These are phyloP conservation scores for Linnaemya vulpina DNA, from an alignment of 2,888 invertebrate genomes.

Conservation along the genomic window DNA sequence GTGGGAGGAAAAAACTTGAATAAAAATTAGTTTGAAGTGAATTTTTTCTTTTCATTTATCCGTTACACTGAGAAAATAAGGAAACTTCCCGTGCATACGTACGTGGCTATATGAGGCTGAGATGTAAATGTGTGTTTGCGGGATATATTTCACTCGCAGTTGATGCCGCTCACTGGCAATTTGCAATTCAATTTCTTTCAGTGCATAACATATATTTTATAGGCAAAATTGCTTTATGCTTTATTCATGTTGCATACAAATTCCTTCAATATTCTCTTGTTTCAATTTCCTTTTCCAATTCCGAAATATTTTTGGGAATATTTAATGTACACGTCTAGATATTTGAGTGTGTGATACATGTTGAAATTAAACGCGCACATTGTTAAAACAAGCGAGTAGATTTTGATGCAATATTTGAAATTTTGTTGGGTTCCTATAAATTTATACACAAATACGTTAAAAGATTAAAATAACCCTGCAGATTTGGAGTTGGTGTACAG, in stretches of 20 bases:
- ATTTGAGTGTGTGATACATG: conserved; percentile 8
- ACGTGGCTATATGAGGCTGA: too few relatives aligned
- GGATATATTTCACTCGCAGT: neutral
- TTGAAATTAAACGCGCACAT: conserved; percentile 1
- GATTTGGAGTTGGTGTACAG: neutral
- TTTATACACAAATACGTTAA: conserved; percentile 8
- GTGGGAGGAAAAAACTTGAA: neutral
- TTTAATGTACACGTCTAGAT: conserved; percentile 32
- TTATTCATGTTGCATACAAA: conserved; percentile 65
- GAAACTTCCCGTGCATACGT: too few relatives aligned
- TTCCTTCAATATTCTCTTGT: conserved; percentile 43
- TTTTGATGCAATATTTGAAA: conserved; percentile 53
- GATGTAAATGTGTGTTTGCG: neutral
- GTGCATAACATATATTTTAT: conserved; percentile 28
- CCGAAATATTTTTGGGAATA: conserved; percentile 48
- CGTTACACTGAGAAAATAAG: neutral
- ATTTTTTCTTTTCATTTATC: neutral
- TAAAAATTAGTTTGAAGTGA: conserved; percentile 53
- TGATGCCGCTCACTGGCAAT: neutral
- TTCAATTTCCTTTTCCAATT: conserved; percentile 61
- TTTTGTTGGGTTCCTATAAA: conserved; percentile 40
- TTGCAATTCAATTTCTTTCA: neutral
- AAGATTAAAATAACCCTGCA: conserved; percentile 1
- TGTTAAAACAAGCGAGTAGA: conserved; percentile 35
- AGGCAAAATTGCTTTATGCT: conserved; percentile 50